phyloP scores from a whole-genome alignment of 2,888 invertebrate species.

The Odontothrips loti region DNA sequence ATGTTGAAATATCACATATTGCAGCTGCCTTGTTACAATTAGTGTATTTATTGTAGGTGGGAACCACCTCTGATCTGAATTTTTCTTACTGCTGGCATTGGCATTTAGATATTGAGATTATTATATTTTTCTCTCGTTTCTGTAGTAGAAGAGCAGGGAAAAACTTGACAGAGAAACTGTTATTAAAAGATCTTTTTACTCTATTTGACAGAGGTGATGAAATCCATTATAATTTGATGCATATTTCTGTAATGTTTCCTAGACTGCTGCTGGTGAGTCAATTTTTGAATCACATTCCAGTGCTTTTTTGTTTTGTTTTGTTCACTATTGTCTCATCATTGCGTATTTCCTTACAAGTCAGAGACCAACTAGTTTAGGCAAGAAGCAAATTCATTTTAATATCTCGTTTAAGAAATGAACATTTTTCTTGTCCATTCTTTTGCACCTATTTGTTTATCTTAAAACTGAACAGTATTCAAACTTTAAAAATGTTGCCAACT shows the following conservation, averaged over 20 bases:
- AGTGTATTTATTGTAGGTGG: background rate
- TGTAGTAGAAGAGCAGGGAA: background rate
- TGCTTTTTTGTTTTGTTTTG: background rate
- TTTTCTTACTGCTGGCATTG: background rate
- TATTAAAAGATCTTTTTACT: too few relatives aligned
- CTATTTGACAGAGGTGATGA: background rate
- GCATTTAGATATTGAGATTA: background rate
- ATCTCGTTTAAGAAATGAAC: background rate
- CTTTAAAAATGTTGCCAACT: background rate
- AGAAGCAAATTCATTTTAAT: background rate
- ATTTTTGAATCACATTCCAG: background rate
- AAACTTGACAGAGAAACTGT: background rate
- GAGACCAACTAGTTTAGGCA: slow-evolving; percentile 2
- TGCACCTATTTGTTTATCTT: background rate
- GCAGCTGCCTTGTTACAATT: background rate
- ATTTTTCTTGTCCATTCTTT: background rate
- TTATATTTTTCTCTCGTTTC: background rate
- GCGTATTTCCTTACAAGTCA: background rate
- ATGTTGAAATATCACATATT: background rate
- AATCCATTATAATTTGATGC: background rate
- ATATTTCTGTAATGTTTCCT: background rate
- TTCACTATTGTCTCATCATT: background rate
- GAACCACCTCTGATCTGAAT: background rate
- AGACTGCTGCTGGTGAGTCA: background rate
- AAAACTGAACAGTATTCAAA: background rate